Base-by-base conservation (phyloP, 2,888 invertebrate genomes). In the Auanema sp. region DNA sequence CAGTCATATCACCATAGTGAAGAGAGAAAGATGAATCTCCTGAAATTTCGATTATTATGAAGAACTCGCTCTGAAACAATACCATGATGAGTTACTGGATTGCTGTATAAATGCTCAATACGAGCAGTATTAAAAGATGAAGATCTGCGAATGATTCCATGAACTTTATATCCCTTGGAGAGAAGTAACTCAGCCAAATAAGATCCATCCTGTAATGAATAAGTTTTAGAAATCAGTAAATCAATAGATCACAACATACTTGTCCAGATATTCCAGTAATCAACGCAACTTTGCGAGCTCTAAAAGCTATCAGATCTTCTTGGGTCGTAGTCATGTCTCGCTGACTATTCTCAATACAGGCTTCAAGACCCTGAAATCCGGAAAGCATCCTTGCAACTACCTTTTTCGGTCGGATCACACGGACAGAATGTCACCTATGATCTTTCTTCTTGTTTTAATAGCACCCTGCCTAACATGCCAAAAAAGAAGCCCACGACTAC, bases 1-100 rank as follows among this genome's bases (percentile, higher is more conserved):
- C 98, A 0, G 97, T 97, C 89, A 98, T 90, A 84, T 98, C 98
- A 14, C 98, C 98, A 85, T 98, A 98, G 85, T 98, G 98, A 8
- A 99, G 87, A 79, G 92, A 91, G 69, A 83, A 84, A 91, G 95
- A 92, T 10, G 85, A 85, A 85, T 70, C 75, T 33, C 66, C 72
- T 71, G 47, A 23, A 12, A 42, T 44, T 14, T 6, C 8, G 4
- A 49, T 44, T 14, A 16, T 33, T 44, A n/a, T 54, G n/a, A 43
- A 11, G n/a, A 12, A 43, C n/a, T 51, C 16, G 8, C 14, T 10
- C 59, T 51, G 18, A 11, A 40, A 57, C 53, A 65, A n/a, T 12
- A 69, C 87, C 83, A 84, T 84, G 89, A 85, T 97, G 97, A 24
- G 91, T 89, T 44, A 90, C 89, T 0, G 92, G 92, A 85, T 96